Evolutionary conservation across 2,797 vertebrate genomes (phyloP).

Genomic region (Alosa sapidissima): DNA sequence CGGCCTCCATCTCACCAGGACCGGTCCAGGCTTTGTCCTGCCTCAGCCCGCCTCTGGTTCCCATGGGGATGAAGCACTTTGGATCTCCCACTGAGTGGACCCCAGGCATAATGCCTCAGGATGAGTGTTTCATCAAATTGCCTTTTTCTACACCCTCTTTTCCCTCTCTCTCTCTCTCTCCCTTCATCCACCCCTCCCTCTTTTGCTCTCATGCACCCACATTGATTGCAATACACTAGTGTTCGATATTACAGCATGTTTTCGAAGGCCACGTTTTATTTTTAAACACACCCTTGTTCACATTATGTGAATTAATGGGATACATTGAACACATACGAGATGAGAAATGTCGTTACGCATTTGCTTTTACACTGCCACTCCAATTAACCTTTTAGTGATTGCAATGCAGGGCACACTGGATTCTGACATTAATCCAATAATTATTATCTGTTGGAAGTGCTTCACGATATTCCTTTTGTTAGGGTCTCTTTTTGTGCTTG

Average conservation of each 20-base stretch:
- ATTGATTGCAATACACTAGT: background rate
- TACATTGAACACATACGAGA: conserved; percentile 48
- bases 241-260: background rate
- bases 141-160: background rate
- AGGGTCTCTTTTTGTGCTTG: conserved; percentile 59
- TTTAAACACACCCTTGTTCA: conserved; percentile 44
- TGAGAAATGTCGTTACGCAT: conserved; percentile 53
- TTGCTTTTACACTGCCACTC: conserved; percentile 60
- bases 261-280: conserved; percentile 49
- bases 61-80: conserved; percentile 14
- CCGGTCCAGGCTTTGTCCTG: background rate
- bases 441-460: conserved; percentile 61
- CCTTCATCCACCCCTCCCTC: conserved; percentile 5
- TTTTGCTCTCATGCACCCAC: background rate
- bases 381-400: conserved; percentile 67
- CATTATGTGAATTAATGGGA: conserved; percentile 39
- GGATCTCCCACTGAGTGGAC: conserved; percentile 17
- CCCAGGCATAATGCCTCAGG: background rate
- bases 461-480: conserved; percentile 56
- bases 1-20: background rate
- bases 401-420: conserved; percentile 51
- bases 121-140: conserved; percentile 2
- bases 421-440: conserved; percentile 66
- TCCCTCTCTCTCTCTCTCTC: conserved; percentile 37
- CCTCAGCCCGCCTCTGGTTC: background rate